Conservation (phyloP, 1,140 invertebrate genomes). For the Pseudomyrmex dendroicus region DNA sequence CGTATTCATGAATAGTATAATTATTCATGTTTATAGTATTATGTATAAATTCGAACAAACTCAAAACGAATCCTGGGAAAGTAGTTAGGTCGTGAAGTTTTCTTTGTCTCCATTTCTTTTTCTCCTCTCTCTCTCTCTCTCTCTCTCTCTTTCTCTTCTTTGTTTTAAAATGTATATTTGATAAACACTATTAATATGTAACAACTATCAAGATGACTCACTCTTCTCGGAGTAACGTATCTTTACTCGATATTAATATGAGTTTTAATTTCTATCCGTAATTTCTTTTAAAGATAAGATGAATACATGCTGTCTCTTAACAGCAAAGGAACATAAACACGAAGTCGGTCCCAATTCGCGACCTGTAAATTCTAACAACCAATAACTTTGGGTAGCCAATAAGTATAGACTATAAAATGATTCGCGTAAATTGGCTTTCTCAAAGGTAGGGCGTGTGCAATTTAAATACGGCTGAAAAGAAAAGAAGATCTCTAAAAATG, state of each 20-base stretch:
- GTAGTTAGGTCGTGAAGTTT: too few species aligned
- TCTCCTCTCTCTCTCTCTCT: too few species aligned
- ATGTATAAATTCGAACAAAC: too few species aligned
- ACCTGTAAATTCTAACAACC: background rate
- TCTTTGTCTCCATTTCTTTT: too few species aligned
- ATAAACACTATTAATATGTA: too few species aligned
- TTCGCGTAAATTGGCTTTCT: conserved; percentile 14
- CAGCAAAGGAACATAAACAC: background rate
- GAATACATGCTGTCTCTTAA: conserved; percentile 1
- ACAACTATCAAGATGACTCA: too few species aligned
- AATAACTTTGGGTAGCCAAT: conserved; percentile 9
- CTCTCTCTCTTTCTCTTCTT: too few species aligned
- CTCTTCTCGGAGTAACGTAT: too few species aligned
- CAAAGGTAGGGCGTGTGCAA: too few species aligned
- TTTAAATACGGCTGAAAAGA: background rate
- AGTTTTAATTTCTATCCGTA: background rate
- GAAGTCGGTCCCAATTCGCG: background rate
- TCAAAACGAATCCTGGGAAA: background rate
- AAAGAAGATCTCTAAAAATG: background rate
- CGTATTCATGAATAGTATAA: too few species aligned
- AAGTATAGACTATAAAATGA: background rate
- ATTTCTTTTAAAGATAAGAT: background rate
- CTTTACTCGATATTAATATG: background rate
- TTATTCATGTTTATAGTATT: too few species aligned
- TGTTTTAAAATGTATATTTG: too few species aligned